Evolutionary conservation across 2,113 vertebrate species (phyloP).

Genomic region (Odontesthes bonariensis): DNA sequence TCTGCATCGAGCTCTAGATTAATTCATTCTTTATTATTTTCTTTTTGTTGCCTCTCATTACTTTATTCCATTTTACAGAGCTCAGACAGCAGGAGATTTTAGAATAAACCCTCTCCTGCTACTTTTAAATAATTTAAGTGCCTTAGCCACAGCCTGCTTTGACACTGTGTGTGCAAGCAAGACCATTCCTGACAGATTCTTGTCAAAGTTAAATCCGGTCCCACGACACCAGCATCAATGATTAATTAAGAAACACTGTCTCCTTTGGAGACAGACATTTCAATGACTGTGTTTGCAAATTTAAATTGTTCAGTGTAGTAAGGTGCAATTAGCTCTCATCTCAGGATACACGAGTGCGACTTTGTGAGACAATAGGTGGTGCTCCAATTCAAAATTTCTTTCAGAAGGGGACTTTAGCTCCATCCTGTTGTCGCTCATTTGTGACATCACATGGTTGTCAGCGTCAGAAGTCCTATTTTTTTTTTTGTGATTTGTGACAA

Average conservation of each 20-base stretch:
- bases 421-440: too few relatives aligned
- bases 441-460: too few relatives aligned
- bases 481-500: too few relatives aligned
- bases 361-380: too few relatives aligned
- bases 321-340: slow-evolving; percentile 1
- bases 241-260: slow-evolving; percentile 57
- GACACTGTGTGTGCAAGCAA: slow-evolving; percentile 43
- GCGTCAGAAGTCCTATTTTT: too few relatives aligned
- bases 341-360: not conserved
- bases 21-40: slow-evolving; percentile 25
- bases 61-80: slow-evolving; percentile 47
- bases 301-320: slow-evolving; percentile 29
- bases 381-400: too few relatives aligned
- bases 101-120: slow-evolving; percentile 40
- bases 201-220: slow-evolving; percentile 57
- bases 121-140: slow-evolving; percentile 60
- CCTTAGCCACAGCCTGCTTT: slow-evolving; percentile 52
- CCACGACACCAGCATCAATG: slow-evolving; percentile 59
- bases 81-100: slow-evolving; percentile 44
- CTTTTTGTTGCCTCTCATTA: slow-evolving; percentile 13
- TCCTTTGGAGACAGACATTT: slow-evolving; percentile 36
- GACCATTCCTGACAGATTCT: slow-evolving; percentile 51
- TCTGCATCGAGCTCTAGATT: slow-evolving; percentile 4
- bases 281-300: slow-evolving; percentile 46
- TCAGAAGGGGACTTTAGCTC: too few relatives aligned